A percentile compares a stretch with the other conserved stretches of the same genome.
Conservation (phyloP, 1,140 invertebrate genomes). For the Potamilus streckersoni region DNA sequence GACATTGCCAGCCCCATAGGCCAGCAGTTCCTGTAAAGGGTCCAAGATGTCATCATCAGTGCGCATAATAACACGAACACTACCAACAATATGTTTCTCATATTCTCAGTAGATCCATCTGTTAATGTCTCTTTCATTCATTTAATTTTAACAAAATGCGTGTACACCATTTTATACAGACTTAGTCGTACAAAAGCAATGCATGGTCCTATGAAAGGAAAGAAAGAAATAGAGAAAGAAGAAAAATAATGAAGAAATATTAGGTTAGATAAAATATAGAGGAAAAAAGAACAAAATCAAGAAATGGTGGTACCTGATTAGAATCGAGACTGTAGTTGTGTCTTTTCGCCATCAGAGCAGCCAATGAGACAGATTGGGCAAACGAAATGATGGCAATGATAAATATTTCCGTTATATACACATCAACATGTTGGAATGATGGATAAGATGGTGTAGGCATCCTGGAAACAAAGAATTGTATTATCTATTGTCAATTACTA, state of each 20-base stretch:
- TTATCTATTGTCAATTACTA: too few relatives aligned
- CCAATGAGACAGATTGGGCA: slow-evolving; percentile 67
- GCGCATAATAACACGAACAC: not conserved
- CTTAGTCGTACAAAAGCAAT: not conserved
- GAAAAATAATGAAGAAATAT: too few relatives aligned
- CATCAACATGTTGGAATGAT: slow-evolving; percentile 31
- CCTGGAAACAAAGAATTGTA: slow-evolving; percentile 13
- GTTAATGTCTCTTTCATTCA: not conserved
- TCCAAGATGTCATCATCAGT: not conserved
- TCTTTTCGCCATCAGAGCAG: slow-evolving; percentile 69
- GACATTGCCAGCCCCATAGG: slow-evolving; percentile 56
- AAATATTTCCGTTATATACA: slow-evolving; percentile 56
- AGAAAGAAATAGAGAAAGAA: not conserved
- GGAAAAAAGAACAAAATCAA: not conserved
- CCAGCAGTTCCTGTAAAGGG: slow-evolving; percentile 53
- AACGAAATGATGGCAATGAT: slow-evolving; percentile 66
- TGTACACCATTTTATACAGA: not conserved
- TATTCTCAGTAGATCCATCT: not conserved
- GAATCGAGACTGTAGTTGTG: slow-evolving; percentile 66
- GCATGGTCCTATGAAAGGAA: not conserved
- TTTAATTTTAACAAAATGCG: not conserved
- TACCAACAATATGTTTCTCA: not conserved
- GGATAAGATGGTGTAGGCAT: slow-evolving; percentile 47
- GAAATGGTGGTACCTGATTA: slow-evolving; percentile 44
- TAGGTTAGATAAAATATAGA: not conserved